Evolutionary conservation across 2,113 vertebrate species (phyloP), one percentile per base, ranked within the genome.

Genomic region (Myrmecophaga tridactyla): DNA sequence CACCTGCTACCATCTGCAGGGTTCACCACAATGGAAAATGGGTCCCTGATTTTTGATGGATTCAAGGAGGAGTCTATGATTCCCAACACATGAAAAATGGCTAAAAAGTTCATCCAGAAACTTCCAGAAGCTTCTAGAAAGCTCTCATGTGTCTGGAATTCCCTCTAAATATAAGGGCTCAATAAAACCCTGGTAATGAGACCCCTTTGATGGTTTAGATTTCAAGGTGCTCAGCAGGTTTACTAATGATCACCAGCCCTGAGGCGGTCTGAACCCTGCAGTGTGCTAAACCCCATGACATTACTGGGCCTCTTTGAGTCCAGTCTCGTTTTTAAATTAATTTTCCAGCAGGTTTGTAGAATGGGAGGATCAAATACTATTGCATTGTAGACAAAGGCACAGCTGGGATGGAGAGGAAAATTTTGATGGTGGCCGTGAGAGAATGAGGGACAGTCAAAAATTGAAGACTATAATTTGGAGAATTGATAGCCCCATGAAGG

Each of bases 21-120:
- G 43, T 31, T 23, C 14, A 1, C 11, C 46, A 23, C 29, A 36
- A 13, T 13, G 7, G 76, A 43, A 63, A 63, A 2, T 3, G 17
- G 48, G 41, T 21, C 41, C 13, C 0, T 31, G 2, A 6, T 29
- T 46, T 43, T 25, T 18, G 3, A 25, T 69, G 31, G 31, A 11
- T 70, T 62, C 62, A 56, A 51, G 6, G 46, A 48, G 3, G 7
- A 43, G 56, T 36, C 12, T 21, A 39, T 20, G 20, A 7, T 60
- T 15, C 13, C 23, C 51, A 43, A 0, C 11, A 7, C 3, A 0
- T 46, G 34, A 31, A 20, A 8, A 34, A 43, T 31, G n/a, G n/a
- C n/a, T n/a, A n/a, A n/a, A n/a, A n/a, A n/a, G n/a, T n/a, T n/a
- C n/a, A n/a, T n/a, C n/a, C n/a, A n/a, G n/a, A n/a, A n/a, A n/a